Percentiles rank a stretch among this genome's conserved stretches.
phyloP scores from a whole-genome alignment of 2,113 vertebrate genomes.

The Typhlomys cinereus region DNA sequence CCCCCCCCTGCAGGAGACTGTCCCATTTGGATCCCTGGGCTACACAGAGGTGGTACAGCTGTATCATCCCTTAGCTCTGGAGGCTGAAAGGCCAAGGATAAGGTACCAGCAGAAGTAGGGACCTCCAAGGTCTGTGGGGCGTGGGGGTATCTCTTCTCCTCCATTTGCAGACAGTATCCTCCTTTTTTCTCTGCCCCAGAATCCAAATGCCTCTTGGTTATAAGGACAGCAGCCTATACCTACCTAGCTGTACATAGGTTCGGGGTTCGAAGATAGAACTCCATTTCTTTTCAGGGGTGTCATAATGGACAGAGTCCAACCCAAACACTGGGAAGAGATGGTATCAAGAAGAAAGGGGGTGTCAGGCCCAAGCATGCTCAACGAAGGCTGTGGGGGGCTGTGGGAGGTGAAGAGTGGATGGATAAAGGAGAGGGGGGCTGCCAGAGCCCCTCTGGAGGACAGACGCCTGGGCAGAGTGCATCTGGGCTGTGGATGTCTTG shows the following conservation, averaged over 20 bases:
- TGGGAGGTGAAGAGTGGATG: not conserved
- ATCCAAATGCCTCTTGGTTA: too few species aligned
- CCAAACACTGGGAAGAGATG: not conserved
- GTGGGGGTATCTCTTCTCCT: not conserved
- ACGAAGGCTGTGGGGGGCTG: not conserved
- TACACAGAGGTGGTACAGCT: too few species aligned
- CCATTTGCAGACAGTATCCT: not conserved
- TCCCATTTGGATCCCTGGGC: not conserved
- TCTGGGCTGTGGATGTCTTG: not conserved
- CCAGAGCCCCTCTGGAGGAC: too few species aligned
- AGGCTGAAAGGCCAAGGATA: not conserved
- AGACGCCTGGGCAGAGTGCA: too few species aligned
- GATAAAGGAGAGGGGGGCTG: not conserved
- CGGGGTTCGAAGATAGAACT: not conserved
- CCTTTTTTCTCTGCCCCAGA: not conserved
- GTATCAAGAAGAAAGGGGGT: not conserved
- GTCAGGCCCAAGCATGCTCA: not conserved
- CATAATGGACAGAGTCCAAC: not conserved
- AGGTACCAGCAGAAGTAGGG: not conserved
- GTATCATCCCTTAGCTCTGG: not conserved
- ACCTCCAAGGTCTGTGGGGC: not conserved
- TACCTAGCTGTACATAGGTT: not conserved
- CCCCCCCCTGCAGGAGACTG: too few species aligned
- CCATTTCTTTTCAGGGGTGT: not conserved
- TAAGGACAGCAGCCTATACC: too few species aligned